These are phyloP conservation scores for Isurus oxyrinchus DNA, from an alignment of 2,113 vertebrate genomes.

Conservation along the genomic window DNA sequence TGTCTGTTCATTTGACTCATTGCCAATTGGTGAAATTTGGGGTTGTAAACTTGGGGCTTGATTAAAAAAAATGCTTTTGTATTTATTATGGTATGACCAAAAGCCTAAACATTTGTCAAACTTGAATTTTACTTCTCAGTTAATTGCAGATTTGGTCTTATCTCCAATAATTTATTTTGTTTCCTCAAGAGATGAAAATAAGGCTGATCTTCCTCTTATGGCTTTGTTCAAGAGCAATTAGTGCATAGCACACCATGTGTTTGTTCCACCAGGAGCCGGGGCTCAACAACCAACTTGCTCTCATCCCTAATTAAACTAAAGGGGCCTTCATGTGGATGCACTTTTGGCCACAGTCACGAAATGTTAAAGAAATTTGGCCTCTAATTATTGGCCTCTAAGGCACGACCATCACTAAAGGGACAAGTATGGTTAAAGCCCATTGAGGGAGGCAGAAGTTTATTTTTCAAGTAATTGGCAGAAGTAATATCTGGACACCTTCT, in stretches of 20 bases:
- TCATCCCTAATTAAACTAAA: background rate
- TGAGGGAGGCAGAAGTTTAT: background rate
- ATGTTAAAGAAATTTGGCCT: background rate
- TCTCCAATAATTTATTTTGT: background rate
- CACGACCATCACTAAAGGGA: background rate
- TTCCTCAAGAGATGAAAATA: background rate
- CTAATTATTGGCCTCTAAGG: background rate
- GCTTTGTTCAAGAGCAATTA: background rate
- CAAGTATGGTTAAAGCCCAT: background rate
- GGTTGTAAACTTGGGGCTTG: background rate
- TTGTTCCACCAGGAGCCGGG: background rate
- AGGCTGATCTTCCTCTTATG: background rate
- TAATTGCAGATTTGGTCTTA: background rate
- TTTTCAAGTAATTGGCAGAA: background rate
- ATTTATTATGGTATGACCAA: background rate
- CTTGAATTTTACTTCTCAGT: background rate
- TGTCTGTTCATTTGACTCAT: background rate
- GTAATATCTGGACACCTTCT: background rate
- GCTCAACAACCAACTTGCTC: background rate
- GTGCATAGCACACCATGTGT: background rate
- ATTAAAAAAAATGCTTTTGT: background rate
- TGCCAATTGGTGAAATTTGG: background rate
- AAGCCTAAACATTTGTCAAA: background rate
- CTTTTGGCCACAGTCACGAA: background rate
- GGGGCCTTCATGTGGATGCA: background rate